Conservation (phyloP, 2,113 vertebrate genomes). For the Oophaga pumilio region DNA sequence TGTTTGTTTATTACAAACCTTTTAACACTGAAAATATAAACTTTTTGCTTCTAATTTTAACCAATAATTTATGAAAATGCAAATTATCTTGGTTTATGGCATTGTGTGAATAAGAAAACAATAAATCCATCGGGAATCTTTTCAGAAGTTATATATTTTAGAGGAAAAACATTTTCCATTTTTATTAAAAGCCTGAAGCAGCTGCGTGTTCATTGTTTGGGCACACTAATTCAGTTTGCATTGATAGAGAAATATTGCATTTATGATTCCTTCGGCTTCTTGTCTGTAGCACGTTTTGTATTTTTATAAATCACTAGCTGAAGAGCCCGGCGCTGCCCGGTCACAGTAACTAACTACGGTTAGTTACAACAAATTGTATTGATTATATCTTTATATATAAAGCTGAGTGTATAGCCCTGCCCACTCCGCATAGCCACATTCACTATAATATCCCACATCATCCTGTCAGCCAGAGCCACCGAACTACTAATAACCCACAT, state of each 20-base stretch:
- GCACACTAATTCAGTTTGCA: background rate
- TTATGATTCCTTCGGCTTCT: background rate
- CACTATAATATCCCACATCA: too few relatives aligned
- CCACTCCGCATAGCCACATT: too few relatives aligned
- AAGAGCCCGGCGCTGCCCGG: too few relatives aligned
- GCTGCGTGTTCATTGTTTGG: background rate
- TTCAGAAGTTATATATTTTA: background rate
- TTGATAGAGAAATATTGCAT: constrained; percentile 5
- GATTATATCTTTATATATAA: too few relatives aligned
- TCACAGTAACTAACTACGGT: too few relatives aligned
- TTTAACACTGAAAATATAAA: background rate
- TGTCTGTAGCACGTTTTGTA: background rate
- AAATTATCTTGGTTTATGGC: background rate
- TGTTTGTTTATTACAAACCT: background rate
- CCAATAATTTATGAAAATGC: background rate
- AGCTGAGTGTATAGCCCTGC: too few relatives aligned
- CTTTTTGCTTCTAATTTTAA: background rate
- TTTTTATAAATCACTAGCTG: constrained; percentile 13
- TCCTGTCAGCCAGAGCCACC: too few relatives aligned
- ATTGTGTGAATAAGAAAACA: background rate
- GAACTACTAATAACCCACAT: too few relatives aligned
- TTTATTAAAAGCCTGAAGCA: constrained; percentile 6
- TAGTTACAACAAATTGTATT: too few relatives aligned
- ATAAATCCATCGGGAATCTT: background rate
- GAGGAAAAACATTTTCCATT: background rate